Evolutionary conservation across 2,888 invertebrate genomes (phyloP), one percentile per base, ranked within the genome.

Genomic region (Charanyca ferruginea): DNA sequence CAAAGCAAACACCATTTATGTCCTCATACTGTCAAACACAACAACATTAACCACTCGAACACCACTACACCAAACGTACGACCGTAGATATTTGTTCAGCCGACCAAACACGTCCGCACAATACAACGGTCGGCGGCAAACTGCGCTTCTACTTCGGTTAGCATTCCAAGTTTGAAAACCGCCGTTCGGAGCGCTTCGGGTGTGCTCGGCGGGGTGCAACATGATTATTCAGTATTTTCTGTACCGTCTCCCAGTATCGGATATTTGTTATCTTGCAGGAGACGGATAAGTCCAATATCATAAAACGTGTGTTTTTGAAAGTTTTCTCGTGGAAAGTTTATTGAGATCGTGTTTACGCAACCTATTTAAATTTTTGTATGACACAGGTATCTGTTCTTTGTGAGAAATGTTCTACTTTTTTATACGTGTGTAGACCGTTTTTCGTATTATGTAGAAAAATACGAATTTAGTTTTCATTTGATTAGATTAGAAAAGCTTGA

Each of bases 101-200:
- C 54, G 51, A 66, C 61, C 32, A 54, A 47, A 64, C 80, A 71
- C 89, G 87, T 83, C 86, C 83, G 67, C 69, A 54, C 86, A 51
- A 73, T 51, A 60, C 83, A 67, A 73, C 75, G 76, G 83, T 81
- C 85, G 84, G 86, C 85, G 84, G 84, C 72, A 86, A 88, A 92
- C 92, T 92, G 87, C 85, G 85, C 83, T 86, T 83, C 81, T 82
- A 77, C 67, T 64, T 74, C 70, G 81, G 81, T 79, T 80, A 60
- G 73, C 78, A 79, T 86, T 87, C 85, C 81, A 89, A 90, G 86
- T 91, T 90, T 87, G 80, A 81, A 87, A 83, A 73, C 67, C 73
- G 69, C 60, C 64, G 69, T 68, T 90, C 90, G 90, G 87, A 64
- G 62, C 48, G 38, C 71, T 79, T 90, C 91, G 91, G 83, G n/a